Conservation (phyloP, 2,888 invertebrate species). For the Boloria selene region DNA sequence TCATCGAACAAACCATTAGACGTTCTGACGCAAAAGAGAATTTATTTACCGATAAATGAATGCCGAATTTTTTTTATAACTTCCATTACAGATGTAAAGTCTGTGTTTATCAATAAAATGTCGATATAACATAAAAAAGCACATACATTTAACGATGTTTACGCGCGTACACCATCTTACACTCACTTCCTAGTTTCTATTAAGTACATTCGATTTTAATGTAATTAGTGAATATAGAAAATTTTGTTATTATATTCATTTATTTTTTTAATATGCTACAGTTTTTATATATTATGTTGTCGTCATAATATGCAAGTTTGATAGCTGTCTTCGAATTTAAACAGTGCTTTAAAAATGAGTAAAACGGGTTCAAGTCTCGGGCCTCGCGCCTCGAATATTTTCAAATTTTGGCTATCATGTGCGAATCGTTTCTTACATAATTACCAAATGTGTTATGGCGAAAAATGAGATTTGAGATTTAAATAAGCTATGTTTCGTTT, state of each 20-base stretch:
- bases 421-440: too few species aligned
- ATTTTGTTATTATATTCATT: neutral
- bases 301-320: too few species aligned
- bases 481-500: too few species aligned
- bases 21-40: neutral
- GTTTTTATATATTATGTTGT: too few species aligned
- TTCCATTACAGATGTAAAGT: neutral
- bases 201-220: neutral
- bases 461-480: too few species aligned
- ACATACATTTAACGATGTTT: constrained; percentile 36
- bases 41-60: neutral
- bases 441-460: too few species aligned
- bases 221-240: neutral
- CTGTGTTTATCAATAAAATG: constrained; percentile 17
- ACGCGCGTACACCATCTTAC: constrained; percentile 28
- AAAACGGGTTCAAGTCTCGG: too few species aligned
- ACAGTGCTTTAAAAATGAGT: too few species aligned
- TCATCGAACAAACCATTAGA: neutral
- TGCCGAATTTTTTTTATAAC: constrained; percentile 5
- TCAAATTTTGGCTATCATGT: too few species aligned
- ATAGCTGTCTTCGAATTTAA: too few species aligned
- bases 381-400: too few species aligned
- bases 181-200: constrained; percentile 25
- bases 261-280: neutral
- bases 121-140: constrained; percentile 21